Percentiles rank a stretch among this genome's conserved stretches.
Conservation (phyloP, 1,140 invertebrate species). For the Diabrotica undecimpunctata region DNA sequence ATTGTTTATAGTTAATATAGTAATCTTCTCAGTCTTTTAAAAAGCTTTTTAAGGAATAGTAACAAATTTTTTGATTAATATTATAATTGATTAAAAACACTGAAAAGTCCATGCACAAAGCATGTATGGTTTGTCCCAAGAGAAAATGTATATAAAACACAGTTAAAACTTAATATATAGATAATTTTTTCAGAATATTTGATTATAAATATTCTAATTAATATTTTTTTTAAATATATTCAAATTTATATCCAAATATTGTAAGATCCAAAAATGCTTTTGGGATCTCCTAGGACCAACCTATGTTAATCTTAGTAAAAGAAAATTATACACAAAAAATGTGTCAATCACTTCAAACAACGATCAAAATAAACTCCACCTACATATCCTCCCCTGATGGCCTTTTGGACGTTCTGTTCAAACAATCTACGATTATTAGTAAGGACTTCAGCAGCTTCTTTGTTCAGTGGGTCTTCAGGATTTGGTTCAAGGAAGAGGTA, state of each 20-base stretch:
- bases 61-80: too few relatives aligned
- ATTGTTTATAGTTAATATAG: too few relatives aligned
- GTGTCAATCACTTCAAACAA: constrained; percentile 83
- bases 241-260: neutral
- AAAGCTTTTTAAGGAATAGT: too few relatives aligned
- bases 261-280: too few relatives aligned
- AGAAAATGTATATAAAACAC: too few relatives aligned
- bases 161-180: too few relatives aligned
- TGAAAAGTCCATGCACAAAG: too few relatives aligned
- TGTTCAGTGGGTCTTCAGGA: constrained; percentile 97
- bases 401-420: constrained; percentile 94
- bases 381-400: constrained; percentile 92
- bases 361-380: constrained; percentile 91
- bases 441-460: constrained; percentile 97
- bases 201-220: too few relatives aligned
- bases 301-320: neutral
- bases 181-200: too few relatives aligned
- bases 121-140: too few relatives aligned
- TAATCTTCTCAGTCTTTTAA: too few relatives aligned
- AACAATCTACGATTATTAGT: constrained; percentile 91
- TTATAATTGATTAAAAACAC: too few relatives aligned
- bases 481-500: constrained; percentile 98
- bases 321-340: neutral
- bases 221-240: neutral
- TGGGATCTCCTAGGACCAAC: neutral